Percentiles rank a stretch among this genome's conserved stretches.
Evolutionary conservation across 1,140 invertebrate genomes (phyloP).

Genomic region (Halotydeus destructor): DNA sequence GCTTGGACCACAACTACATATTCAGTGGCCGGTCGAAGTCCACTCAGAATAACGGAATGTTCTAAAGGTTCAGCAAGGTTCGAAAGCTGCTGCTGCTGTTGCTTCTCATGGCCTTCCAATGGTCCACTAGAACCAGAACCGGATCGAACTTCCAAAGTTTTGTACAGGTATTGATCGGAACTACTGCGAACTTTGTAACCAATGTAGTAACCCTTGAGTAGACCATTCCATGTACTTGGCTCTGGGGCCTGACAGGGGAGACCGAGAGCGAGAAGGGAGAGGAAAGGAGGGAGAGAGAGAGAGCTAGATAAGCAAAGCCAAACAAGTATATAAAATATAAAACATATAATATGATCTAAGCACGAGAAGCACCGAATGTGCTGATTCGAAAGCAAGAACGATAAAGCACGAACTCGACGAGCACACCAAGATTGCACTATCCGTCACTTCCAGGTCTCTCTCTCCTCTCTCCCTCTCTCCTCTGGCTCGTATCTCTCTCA

Average conservation of each 20-base stretch:
- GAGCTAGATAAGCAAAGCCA: not conserved
- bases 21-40: conserved; percentile 22
- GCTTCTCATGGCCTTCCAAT: too few relatives aligned
- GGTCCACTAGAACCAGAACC: conserved; percentile 32
- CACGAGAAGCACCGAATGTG: too few relatives aligned
- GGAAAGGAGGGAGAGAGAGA: not conserved
- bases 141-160: conserved; percentile 59
- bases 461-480: too few relatives aligned
- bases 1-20: conserved; percentile 28
- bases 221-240: conserved; percentile 55
- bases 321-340: too few relatives aligned
- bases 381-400: too few relatives aligned
- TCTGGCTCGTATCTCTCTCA: too few relatives aligned
- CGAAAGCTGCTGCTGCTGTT: not conserved
- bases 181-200: conserved; percentile 28
- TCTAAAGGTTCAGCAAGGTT: not conserved
- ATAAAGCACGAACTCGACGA: too few relatives aligned
- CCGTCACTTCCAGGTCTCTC: too few relatives aligned
- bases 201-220: conserved; percentile 45
- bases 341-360: too few relatives aligned
- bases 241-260: conserved; percentile 37
- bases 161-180: conserved; percentile 47
- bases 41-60: conserved; percentile 1
- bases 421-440: too few relatives aligned
- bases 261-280: not conserved